A percentile compares a stretch with the other conserved stretches of the same genome.
Conservation (phyloP, 2,113 vertebrate genomes). For the Speoplatyrhinus poulsoni region DNA sequence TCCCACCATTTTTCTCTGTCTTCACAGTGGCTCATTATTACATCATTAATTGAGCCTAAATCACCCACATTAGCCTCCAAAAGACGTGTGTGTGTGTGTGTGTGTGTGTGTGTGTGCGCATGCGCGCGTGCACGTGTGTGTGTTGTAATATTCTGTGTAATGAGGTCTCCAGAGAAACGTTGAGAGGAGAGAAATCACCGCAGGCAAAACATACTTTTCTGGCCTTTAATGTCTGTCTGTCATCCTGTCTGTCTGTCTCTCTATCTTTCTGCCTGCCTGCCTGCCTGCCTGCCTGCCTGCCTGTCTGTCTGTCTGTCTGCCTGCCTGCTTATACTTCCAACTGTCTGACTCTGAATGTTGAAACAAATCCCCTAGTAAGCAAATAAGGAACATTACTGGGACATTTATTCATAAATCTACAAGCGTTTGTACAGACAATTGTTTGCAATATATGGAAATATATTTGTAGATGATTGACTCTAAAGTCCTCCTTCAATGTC, state of each 20-base stretch:
- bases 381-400: too few species aligned
- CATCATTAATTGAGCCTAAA: slow-evolving; percentile 91
- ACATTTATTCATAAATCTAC: too few species aligned
- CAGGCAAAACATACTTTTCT: slow-evolving; percentile 81
- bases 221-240: slow-evolving; percentile 51
- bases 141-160: slow-evolving; percentile 92
- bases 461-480: too few species aligned
- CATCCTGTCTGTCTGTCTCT: slow-evolving; percentile 39
- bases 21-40: slow-evolving; percentile 80
- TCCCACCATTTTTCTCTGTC: neutral
- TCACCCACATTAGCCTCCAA: slow-evolving; percentile 79
- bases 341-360: neutral
- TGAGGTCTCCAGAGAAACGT: slow-evolving; percentile 90
- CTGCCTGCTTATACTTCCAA: neutral
- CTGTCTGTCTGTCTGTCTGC: neutral
- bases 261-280: slow-evolving; percentile 7
- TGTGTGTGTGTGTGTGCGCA: slow-evolving; percentile 9
- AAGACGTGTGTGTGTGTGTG: slow-evolving; percentile 5
- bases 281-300: neutral
- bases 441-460: too few species aligned
- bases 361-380: neutral
- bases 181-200: slow-evolving; percentile 85
- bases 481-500: too few species aligned
- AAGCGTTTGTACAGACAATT: too few species aligned
- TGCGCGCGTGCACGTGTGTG: slow-evolving; percentile 19